Evolutionary conservation across 2,113 vertebrate genomes (phyloP), one percentile per base, ranked within the genome.

Genomic region (Prunella himalayana): DNA sequence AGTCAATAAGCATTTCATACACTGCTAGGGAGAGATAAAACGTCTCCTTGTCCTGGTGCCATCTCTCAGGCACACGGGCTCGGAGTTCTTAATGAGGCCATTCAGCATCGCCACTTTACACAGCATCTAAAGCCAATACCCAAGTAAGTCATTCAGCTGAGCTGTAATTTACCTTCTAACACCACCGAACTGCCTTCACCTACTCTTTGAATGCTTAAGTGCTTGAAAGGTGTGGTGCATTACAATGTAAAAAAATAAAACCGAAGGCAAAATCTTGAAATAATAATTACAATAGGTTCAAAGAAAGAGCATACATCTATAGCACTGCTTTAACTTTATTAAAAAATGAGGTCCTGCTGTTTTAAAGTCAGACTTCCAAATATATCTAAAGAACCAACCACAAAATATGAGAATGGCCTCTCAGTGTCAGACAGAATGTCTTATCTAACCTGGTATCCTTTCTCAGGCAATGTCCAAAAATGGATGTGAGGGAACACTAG

Each of bases 201-300:
- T 95, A 63, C 72, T 88, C 96, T 65, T 72, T 86, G 85, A 91
- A 86, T 88, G 91, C 60, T 41, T 89, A 83, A 70, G 31, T 81
- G 41, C 79, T 84, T 39, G 45, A 78, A 45, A 83, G 86, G 66
- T 79, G 85, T 78, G 79, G 84, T 90, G 73, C 56, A 44, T 87
- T 78, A 80, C 39, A 70, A 80, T 83, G 82, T 69, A 56, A 92
- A 96, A 96, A 97, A 86, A 41, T 69, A 82, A 78, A 70, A 95
- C 86, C 77, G 35, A 95, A 96, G 84, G 81, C 77, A 93, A 94
- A 89, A 73, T 92, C 35, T 69, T 91, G 81, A 95, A 88, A 86
- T 75, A 82, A 64, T 76, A 90, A 95, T 90, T 95, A 81, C 54
- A 66, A 54, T 45, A 80, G 12, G 54, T 94, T 96, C 94, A 95